Base-by-base conservation (phyloP, 1,140 invertebrate genomes). In the Plodia interpunctella region DNA sequence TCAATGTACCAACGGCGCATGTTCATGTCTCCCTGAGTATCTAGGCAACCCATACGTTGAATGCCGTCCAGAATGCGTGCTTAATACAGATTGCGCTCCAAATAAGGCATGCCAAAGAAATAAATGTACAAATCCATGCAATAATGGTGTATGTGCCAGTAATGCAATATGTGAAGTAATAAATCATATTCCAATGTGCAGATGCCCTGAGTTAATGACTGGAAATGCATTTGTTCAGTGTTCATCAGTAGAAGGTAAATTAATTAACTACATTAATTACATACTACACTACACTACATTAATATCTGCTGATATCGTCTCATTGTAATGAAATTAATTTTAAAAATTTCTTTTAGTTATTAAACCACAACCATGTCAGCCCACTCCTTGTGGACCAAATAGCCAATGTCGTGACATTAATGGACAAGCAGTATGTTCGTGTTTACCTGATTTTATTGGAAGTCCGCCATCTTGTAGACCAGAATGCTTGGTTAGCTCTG, bases 151-250 rank as follows among this genome's bases (percentile, higher is more conserved):
- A 11, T 95, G 94, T 80, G 94, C 93, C 13, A 61, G 88, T 28
- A 94, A 94, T 75, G 94, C 95, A 6, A 83, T 93, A 38, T 97
- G 95, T 76, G 92, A 91, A 74, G 92, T 94, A 30, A 90, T 91
- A 10, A 93, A 93, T 82, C 94, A 94, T 74, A 88, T 92, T 65
- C 92, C 94, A 30, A 92, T 93, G 72, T 91, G 95, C 76, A 92
- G 91, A 72, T 96, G 95, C 75, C 90, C 91, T 18, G 70, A 90
- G 56, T 91, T 92, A 59, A 94, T 92, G 78, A 91, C 91, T 60
- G 95, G 95, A 35, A 94, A 96, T 91, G 94, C 95, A 38, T 95
- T 95, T 67, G 78, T 92, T 25, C 87, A 92, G 63, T 96, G 95
- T 78, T 83, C 81, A 53, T 68, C 76, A 19, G 71, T 91, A 72